phyloP scores from a whole-genome alignment of 2,797 vertebrate species.

The Trichosurus vulpecula region DNA sequence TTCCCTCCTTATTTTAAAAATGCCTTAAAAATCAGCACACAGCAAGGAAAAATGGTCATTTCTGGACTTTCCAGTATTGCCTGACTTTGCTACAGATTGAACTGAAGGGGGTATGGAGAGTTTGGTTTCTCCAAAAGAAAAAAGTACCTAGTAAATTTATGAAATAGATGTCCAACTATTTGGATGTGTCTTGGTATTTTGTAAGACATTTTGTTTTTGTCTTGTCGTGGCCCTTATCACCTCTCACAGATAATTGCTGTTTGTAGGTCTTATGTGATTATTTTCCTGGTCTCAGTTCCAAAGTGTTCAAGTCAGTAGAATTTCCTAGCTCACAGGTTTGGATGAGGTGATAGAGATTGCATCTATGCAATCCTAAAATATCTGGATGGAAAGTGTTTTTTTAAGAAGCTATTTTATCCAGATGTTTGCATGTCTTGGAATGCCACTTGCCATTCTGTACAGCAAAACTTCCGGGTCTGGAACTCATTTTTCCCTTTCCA shows the following conservation, averaged over 20 bases:
- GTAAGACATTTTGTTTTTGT: background rate
- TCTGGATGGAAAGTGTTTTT: background rate
- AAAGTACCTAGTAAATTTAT: background rate
- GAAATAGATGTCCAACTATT: background rate
- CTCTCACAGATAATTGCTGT: background rate
- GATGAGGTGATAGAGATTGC: background rate
- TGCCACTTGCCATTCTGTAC: slow-evolving; percentile 35
- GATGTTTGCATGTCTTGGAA: background rate
- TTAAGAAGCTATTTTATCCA: background rate
- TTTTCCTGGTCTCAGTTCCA: background rate
- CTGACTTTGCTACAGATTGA: background rate
- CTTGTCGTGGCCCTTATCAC: background rate
- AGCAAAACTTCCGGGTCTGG: slow-evolving; percentile 14
- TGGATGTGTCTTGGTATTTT: background rate
- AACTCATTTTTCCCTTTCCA: slow-evolving; percentile 1
- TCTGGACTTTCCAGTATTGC: background rate
- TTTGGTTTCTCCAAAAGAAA: background rate
- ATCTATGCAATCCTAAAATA: background rate
- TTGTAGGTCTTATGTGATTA: background rate
- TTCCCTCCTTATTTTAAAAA: background rate
- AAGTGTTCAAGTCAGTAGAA: background rate
- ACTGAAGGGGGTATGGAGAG: background rate
- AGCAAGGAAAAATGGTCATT: background rate
- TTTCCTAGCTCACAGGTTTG: background rate
- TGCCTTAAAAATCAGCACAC: background rate